Evolutionary conservation across 2,797 vertebrate species (phyloP).

Genomic region (Crax fasciolata): DNA sequence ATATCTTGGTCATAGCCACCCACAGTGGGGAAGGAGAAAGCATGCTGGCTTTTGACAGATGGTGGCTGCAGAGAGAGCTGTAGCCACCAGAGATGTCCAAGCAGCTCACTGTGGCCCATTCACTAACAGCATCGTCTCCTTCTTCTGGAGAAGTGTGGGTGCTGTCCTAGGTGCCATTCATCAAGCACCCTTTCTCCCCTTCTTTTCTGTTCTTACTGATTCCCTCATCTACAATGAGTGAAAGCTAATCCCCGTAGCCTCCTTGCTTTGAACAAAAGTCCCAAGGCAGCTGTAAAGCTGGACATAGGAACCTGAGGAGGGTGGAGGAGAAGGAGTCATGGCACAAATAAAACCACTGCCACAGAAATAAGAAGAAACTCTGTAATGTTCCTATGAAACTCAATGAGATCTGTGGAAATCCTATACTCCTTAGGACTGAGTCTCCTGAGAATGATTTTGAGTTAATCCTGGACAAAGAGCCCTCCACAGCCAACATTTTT

Average conservation of each 20-base stretch:
- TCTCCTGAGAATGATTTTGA: slow-evolving; percentile 3
- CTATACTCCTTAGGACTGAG: neutral
- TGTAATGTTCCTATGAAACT: neutral
- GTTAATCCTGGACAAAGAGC: slow-evolving; percentile 45
- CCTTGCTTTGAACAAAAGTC: neutral
- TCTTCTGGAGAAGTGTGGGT: neutral
- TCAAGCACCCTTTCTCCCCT: neutral
- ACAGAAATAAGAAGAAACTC: neutral
- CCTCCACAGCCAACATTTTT: neutral
- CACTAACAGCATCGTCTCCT: neutral
- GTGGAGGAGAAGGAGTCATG: neutral
- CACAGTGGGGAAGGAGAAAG: neutral
- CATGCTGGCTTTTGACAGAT: neutral
- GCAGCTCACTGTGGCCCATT: neutral
- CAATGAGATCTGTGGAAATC: neutral
- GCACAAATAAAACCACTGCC: fast-evolving
- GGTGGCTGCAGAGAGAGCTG: neutral
- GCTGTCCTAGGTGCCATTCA: neutral
- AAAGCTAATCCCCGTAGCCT: neutral
- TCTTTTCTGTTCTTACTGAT: neutral
- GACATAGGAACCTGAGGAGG: neutral
- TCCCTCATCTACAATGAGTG: fast-evolving
- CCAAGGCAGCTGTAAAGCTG: neutral
- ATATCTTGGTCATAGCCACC: neutral
- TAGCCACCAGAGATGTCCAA: neutral